Percentiles rank a stretch among this genome's conserved stretches.
phyloP scores from a whole-genome alignment of 2,888 invertebrate species.

The Cotesia congregata region DNA sequence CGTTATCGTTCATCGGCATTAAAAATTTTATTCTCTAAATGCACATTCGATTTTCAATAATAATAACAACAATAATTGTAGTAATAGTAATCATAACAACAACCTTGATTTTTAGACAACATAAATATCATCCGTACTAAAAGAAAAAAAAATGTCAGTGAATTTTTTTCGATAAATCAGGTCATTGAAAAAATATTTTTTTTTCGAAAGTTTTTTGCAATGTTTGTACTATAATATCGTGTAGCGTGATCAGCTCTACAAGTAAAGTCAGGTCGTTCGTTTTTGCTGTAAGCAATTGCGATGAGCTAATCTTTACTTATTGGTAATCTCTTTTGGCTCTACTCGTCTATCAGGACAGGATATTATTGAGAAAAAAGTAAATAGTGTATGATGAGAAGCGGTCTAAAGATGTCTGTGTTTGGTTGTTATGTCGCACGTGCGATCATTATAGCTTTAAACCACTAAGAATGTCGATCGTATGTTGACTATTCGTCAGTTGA shows the following conservation, averaged over 20 bases:
- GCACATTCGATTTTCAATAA: not conserved
- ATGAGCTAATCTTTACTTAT: not conserved
- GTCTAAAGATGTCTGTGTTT: constrained; percentile 11
- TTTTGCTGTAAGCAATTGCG: not conserved
- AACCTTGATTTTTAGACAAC: too few relatives aligned
- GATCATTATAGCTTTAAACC: constrained; percentile 2
- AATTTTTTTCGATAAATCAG: too few relatives aligned
- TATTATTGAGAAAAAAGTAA: not conserved
- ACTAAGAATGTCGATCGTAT: constrained; percentile 17
- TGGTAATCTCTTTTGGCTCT: not conserved
- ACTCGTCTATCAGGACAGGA: not conserved
- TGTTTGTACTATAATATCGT: too few relatives aligned
- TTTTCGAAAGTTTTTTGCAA: too few relatives aligned
- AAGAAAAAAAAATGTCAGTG: too few relatives aligned
- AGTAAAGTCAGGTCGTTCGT: too few relatives aligned
- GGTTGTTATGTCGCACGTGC: constrained; percentile 13
- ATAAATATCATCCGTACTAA: too few relatives aligned
- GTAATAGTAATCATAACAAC: too few relatives aligned
- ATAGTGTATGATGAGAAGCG: not conserved
- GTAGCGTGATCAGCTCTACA: too few relatives aligned
- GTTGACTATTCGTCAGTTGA: constrained; percentile 27
- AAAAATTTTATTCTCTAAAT: not conserved
- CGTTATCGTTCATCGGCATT: constrained; percentile 24
- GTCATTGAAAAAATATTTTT: too few relatives aligned
- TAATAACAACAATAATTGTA: too few relatives aligned